A percentile compares a stretch with the other conserved stretches of the same genome.
phyloP scores from a whole-genome alignment of 2,888 invertebrate genomes.

The Drosophila anomalata region DNA sequence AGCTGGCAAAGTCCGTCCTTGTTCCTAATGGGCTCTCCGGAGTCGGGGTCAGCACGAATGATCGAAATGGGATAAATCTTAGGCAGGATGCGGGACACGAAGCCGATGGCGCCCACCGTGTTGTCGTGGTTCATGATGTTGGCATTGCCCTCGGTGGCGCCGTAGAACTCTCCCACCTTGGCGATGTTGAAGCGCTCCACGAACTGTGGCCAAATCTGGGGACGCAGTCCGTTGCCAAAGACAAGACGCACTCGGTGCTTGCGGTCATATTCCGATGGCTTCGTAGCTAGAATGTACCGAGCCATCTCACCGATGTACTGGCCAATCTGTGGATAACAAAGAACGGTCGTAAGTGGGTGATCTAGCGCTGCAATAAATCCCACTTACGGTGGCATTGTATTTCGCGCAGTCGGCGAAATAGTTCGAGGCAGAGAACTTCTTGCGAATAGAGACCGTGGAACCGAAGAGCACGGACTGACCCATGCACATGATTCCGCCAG shows the following conservation, averaged over 20 bases:
- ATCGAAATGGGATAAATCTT: conserved; percentile 96
- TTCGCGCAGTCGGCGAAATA: conserved; percentile 97
- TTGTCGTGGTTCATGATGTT: conserved; percentile 97
- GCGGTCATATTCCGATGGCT: conserved; percentile 88
- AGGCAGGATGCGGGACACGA: conserved; percentile 94
- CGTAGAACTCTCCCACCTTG: conserved; percentile 95
- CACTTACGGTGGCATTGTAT: conserved; percentile 94
- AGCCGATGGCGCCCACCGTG: conserved; percentile 96
- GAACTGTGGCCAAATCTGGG: conserved; percentile 95
- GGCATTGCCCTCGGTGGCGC: conserved; percentile 98
- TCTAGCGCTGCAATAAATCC: background rate
- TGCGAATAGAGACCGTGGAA: conserved; percentile 91
- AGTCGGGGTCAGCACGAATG: conserved; percentile 93
- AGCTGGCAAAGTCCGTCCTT: conserved; percentile 92
- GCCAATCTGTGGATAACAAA: conserved; percentile 86
- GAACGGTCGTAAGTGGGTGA: background rate
- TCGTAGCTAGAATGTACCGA: conserved; percentile 91
- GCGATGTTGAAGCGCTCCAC: conserved; percentile 92
- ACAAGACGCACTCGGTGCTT: conserved; percentile 90
- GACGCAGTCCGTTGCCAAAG: conserved; percentile 96
- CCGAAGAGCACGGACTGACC: conserved; percentile 93
- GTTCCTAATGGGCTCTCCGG: conserved; percentile 94
- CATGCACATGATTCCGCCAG: conserved; percentile 93
- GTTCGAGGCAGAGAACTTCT: conserved; percentile 96
- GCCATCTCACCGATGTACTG: conserved; percentile 97